phyloP scores from a whole-genome alignment of 92 coral and sea anemone genomes.

The Zoanthus solanderi region DNA sequence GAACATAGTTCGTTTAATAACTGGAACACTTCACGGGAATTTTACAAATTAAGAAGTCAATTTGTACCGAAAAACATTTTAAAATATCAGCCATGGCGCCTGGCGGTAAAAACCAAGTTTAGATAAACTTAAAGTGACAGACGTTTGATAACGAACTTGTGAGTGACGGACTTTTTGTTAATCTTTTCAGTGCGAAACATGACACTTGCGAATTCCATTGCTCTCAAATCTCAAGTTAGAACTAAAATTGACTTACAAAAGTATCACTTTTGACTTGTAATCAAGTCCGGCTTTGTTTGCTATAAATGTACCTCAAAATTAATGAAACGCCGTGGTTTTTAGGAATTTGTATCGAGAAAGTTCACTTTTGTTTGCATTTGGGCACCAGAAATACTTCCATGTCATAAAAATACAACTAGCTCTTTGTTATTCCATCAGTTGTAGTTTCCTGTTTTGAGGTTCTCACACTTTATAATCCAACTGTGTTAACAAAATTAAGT shows the following conservation, averaged over 20 bases:
- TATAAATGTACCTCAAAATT: neutral
- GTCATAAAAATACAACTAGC: conserved; percentile 29
- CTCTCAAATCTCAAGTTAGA: neutral
- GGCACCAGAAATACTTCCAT: conserved; percentile 32
- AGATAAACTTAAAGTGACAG: conserved; percentile 26
- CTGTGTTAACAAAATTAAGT: conserved; percentile 41
- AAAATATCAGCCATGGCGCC: neutral
- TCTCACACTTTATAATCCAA: conserved; percentile 42
- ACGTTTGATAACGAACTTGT: neutral
- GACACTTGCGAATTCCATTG: conserved; percentile 21
- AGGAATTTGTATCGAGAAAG: neutral
- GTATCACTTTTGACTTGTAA: neutral
- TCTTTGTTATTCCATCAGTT: conserved; percentile 24
- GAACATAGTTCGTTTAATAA: neutral
- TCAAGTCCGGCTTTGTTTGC: neutral
- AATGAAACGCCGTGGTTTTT: conserved; percentile 13
- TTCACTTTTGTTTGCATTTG: conserved; percentile 14
- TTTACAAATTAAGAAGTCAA: neutral
- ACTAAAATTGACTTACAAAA: conserved; percentile 1
- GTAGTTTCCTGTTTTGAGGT: conserved; percentile 30
- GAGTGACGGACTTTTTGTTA: conserved; percentile 10
- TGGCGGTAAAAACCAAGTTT: conserved; percentile 2
- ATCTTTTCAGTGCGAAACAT: conserved; percentile 13
- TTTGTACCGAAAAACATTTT: neutral
- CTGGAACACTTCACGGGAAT: neutral